Evolutionary conservation across 2,888 invertebrate species (phyloP).

Genomic region (Zhuqinia jingwanae): DNA sequence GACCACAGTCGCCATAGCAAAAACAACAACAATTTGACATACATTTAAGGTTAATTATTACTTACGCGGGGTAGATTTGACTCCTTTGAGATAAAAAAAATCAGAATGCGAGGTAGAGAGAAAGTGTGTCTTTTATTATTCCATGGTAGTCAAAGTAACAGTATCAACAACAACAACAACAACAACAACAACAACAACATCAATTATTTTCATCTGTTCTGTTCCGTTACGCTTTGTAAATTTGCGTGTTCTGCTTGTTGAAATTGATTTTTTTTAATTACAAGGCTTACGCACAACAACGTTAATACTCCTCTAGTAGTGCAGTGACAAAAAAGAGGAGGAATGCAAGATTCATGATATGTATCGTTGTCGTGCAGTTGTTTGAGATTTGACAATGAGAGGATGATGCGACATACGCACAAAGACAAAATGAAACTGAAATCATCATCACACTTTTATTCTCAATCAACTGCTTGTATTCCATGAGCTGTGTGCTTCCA

Average conservation of each 20-base stretch:
- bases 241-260: too few species aligned
- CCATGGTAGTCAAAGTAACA: too few species aligned
- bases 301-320: too few species aligned
- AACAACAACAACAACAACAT: too few species aligned
- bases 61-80: background rate
- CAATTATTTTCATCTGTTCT: too few species aligned
- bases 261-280: slow-evolving; percentile 29
- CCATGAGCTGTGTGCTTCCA: background rate
- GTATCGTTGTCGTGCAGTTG: too few species aligned
- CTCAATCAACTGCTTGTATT: background rate
- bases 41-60: slow-evolving; percentile 39
- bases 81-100: slow-evolving; percentile 27
- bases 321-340: too few species aligned
- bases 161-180: background rate
- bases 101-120: background rate
- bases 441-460: background rate
- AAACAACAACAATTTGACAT: background rate
- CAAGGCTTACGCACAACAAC: background rate
- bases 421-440: background rate
- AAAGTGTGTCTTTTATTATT: background rate
- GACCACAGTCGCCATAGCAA: background rate
- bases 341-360: too few species aligned
- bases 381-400: too few species aligned
- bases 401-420: background rate
- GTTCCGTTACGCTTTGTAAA: too few species aligned